Evolutionary conservation across 2,888 invertebrate genomes (phyloP), one percentile per base, ranked within the genome.

Genomic region (Cheilosia soror): DNA sequence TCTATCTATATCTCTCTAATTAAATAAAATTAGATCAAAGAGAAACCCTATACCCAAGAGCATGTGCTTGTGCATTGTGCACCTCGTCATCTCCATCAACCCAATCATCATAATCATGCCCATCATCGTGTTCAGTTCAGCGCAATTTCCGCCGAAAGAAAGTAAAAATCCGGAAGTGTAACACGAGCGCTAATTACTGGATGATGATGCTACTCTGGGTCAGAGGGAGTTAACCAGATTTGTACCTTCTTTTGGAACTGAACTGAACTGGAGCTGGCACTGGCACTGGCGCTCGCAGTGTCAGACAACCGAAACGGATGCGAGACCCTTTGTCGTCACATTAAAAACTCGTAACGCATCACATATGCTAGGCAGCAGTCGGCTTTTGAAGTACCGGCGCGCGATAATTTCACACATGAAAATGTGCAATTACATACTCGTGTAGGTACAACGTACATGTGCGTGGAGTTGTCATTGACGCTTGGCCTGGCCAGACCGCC

Each of bases 351-450:
- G 85, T 85, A 85, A 85, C 85, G 85, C 80, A 80, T 80, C 80
- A 76, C 85, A 85, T 76, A 76, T 72, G 75, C 80, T 58, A 58
- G 47, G 47, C 40, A 65, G 55, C 27, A 27, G 62, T 47, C 53
- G 71, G 71, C 73, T 71, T 84, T 85, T 76, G 76, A 80, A 76
- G 80, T 71, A 68, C 69, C 85, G 80, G 80, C 78, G 80, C 71
- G 76, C 76, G 85, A 80, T 85, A 85, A 80, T 85, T 85, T 80
- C 85, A 85, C 85, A 85, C 85, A 80, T 85, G 85, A 85, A 85
- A 75, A 75, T 85, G 66, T 75, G 75, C 84, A 84, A 84, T 84
- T 84, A 84, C 73, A 81, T 40, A 53, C 33, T 55, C 25, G 60
- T 57, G 53, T 27, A 25, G 13, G 37, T 63, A 37, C 37, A 37